Evolutionary conservation across 1,140 invertebrate genomes (phyloP).

Genomic region (Yoshiicerus persimilis): DNA sequence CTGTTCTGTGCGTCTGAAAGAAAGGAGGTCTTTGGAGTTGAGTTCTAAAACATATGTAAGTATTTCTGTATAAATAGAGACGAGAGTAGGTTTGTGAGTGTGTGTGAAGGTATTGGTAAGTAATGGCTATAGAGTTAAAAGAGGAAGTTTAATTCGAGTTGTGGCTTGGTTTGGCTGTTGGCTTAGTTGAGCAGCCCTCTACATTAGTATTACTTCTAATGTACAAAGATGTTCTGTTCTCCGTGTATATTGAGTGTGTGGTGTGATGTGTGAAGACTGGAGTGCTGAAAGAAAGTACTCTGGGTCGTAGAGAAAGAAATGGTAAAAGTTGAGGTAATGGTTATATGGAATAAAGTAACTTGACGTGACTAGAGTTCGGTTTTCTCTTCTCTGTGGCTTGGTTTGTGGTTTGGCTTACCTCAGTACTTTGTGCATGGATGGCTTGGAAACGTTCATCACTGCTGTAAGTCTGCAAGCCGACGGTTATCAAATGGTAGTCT

Average conservation of each 20-base stretch:
- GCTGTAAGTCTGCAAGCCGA: conserved; percentile 70
- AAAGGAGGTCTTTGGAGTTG: not conserved
- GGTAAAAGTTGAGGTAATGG: conserved; percentile 6
- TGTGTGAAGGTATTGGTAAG: not conserved
- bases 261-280: not conserved
- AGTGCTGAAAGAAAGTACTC: not conserved
- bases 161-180: not conserved
- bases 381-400: not conserved
- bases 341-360: conserved; percentile 20
- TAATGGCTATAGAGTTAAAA: not conserved
- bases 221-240: not conserved
- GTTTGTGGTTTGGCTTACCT: conserved; percentile 39
- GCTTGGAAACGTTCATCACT: conserved; percentile 66
- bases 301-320: not conserved
- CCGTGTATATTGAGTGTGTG: not conserved
- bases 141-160: not conserved
- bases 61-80: not conserved
- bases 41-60: not conserved
- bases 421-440: conserved; percentile 49
- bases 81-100: not conserved
- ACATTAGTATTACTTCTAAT: not conserved
- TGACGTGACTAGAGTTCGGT: not conserved
- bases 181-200: not conserved
- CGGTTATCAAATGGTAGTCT: conserved; percentile 71
- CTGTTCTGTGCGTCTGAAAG: not conserved